Evolutionary conservation across 2,888 invertebrate genomes (phyloP), one percentile per base, ranked within the genome.

Genomic region (Cerastis leucographa): DNA sequence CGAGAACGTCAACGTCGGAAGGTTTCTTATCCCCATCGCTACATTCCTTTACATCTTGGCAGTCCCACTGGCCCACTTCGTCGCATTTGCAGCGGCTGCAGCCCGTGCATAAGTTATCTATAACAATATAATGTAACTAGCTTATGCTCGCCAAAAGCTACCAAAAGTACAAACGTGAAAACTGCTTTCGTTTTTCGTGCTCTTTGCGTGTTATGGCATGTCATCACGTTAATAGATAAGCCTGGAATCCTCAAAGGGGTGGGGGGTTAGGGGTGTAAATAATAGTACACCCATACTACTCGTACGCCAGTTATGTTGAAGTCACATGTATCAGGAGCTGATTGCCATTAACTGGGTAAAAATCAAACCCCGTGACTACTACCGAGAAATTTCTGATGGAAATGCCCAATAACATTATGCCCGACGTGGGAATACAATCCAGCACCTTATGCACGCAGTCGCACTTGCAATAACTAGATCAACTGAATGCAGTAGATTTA

Each of bases 81-180:
- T 86, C 81, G 74, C 96, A 96, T 0, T 79, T 71, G 73, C 96
- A 96, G 35, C 89, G 89, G 0, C 89, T 91, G 80, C 96, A 96
- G 0, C 95, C 96, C 0, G 90, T 82, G 69, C 96, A 96, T 29
- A 80, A 44, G 78, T 94, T 96, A 0, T 91, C 96, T 96, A 87
- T 6, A 90, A 85, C 59, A 61, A 19, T 29, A 12, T 61, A 9
- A 35, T 35, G 29, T 19, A 14, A n/a, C n/a, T n/a, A n/a, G n/a
- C n/a, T n/a, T n/a, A n/a, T n/a, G n/a, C n/a, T n/a, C n/a, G n/a
- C n/a, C n/a, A n/a, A n/a, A n/a, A n/a, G 14, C 56, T 14, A 56
- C 56, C 14, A 56, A 56, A 25, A 25, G 22, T 14, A 7, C 25
- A 56, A 25, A 56, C 54, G 25, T 25, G 25, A 25, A 56, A n/a